A percentile compares a stretch with the other conserved stretches of the same genome.
These are phyloP conservation scores for Pseudomyrmex sp. DNA, from an alignment of 1,140 invertebrate genomes.

Conservation along the genomic window DNA sequence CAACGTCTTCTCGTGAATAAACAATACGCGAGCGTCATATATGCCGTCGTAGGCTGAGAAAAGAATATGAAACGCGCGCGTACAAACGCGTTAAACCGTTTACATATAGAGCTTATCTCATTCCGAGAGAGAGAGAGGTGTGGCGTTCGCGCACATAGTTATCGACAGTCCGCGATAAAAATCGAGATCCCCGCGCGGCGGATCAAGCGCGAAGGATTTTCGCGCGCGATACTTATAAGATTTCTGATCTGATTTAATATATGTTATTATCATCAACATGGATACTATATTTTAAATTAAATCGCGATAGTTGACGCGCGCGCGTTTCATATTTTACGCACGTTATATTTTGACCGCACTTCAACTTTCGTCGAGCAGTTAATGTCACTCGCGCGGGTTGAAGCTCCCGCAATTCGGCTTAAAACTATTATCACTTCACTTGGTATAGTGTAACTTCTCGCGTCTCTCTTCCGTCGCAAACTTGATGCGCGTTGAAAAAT, in stretches of 20 bases:
- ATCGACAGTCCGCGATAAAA: not conserved
- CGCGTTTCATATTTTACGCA: constrained; percentile 20
- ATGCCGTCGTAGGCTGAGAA: constrained; percentile 36
- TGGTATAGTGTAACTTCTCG: constrained; percentile 2
- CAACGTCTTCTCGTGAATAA: constrained; percentile 73
- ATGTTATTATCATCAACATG: constrained; percentile 22
- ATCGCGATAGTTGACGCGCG: not conserved
- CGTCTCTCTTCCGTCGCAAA: not conserved
- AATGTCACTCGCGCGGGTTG: not conserved
- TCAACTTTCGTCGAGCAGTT: constrained; percentile 10
- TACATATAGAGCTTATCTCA: constrained; percentile 9
- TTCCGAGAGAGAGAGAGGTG: constrained; percentile 12
- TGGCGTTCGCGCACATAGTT: constrained; percentile 12
- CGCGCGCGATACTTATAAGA: too few species aligned
- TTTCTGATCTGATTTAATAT: not conserved
- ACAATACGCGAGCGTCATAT: constrained; percentile 63
- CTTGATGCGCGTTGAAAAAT: not conserved
- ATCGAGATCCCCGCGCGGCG: not conserved
- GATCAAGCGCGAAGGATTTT: too few species aligned
- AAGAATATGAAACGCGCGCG: constrained; percentile 21
- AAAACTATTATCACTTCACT: not conserved
- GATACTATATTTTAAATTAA: constrained; percentile 15
- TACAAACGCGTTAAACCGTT: not conserved
- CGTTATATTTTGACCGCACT: constrained; percentile 33
- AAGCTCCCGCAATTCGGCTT: constrained; percentile 14